Percentiles rank a stretch among this genome's conserved stretches.
phyloP scores from a whole-genome alignment of 2,888 invertebrate genomes.

The Pachycephus smyrnensis region DNA sequence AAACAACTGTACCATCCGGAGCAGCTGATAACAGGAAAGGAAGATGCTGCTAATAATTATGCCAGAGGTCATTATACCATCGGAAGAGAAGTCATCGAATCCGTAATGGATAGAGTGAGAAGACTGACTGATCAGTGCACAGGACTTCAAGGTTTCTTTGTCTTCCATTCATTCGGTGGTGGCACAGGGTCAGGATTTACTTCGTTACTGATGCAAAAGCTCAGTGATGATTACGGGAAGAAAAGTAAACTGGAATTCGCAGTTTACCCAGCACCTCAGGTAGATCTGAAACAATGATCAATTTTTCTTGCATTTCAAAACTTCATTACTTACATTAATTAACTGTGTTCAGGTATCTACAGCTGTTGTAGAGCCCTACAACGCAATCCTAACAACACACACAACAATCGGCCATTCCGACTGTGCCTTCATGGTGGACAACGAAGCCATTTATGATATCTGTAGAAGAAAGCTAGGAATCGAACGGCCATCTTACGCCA shows the following conservation, averaged over 20 bases:
- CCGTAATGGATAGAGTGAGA: slow-evolving; percentile 84
- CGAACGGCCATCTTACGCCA: slow-evolving; percentile 85
- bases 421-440: slow-evolving; percentile 95
- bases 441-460: slow-evolving; percentile 95
- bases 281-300: slow-evolving; percentile 47
- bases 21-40: slow-evolving; percentile 92
- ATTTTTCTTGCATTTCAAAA: not conserved
- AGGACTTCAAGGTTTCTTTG: slow-evolving; percentile 87
- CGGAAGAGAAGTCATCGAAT: slow-evolving; percentile 89
- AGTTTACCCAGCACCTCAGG: slow-evolving; percentile 95
- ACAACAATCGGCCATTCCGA: slow-evolving; percentile 88
- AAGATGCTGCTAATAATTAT: slow-evolving; percentile 94
- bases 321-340: not conserved
- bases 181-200: slow-evolving; percentile 95
- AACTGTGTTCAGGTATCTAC: slow-evolving; percentile 74
- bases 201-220: slow-evolving; percentile 90
- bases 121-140: slow-evolving; percentile 90
- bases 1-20: slow-evolving; percentile 90
- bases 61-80: slow-evolving; percentile 95
- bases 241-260: slow-evolving; percentile 94
- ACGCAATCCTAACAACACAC: slow-evolving; percentile 91
- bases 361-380: slow-evolving; percentile 95
- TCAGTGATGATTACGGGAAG: slow-evolving; percentile 93
- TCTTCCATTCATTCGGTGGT: slow-evolving; percentile 93
- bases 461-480: slow-evolving; percentile 87